phyloP scores from a whole-genome alignment of 2,888 invertebrate genomes.

The Glomeris marginata region DNA sequence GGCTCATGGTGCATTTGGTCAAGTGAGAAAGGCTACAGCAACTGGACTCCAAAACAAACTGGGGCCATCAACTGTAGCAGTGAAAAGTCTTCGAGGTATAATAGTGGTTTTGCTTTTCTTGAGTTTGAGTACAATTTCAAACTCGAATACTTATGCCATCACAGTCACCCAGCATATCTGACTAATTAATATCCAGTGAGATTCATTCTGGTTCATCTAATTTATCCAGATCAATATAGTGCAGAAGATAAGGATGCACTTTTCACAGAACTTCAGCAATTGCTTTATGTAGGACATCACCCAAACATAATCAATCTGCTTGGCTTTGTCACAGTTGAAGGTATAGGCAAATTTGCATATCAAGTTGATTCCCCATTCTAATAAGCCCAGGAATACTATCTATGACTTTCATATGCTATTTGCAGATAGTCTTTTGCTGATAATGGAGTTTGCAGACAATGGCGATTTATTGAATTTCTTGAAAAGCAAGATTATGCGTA shows the following conservation, averaged over 20 bases:
- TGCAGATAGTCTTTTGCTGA: not conserved
- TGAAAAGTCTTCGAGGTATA: constrained; percentile 10
- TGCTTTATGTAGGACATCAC: constrained; percentile 12
- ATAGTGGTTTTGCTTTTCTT: no score
- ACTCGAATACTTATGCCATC: no score
- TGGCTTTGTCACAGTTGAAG: constrained; percentile 8
- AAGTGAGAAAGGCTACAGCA: constrained; percentile 7
- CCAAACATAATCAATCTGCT: constrained; percentile 12
- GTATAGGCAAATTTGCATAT: not conserved
- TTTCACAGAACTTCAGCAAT: constrained; percentile 9
- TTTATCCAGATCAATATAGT: not conserved
- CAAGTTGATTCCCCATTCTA: not conserved
- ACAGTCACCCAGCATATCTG: no score
- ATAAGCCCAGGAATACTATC: not conserved
- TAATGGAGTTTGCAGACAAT: constrained; percentile 8
- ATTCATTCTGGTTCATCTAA: no score
- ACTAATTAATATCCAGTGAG: no score
- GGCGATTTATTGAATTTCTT: constrained; percentile 1
- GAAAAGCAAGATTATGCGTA: not conserved
- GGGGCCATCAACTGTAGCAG: constrained; percentile 1
- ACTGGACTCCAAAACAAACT: constrained; percentile 3
- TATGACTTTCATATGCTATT: not conserved
- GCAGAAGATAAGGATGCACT: constrained; percentile 9
- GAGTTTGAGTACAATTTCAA: no score
- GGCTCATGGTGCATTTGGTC: constrained; percentile 11